phyloP scores from a whole-genome alignment of 2,797 vertebrate species.

The Moxostoma hubbsi region DNA sequence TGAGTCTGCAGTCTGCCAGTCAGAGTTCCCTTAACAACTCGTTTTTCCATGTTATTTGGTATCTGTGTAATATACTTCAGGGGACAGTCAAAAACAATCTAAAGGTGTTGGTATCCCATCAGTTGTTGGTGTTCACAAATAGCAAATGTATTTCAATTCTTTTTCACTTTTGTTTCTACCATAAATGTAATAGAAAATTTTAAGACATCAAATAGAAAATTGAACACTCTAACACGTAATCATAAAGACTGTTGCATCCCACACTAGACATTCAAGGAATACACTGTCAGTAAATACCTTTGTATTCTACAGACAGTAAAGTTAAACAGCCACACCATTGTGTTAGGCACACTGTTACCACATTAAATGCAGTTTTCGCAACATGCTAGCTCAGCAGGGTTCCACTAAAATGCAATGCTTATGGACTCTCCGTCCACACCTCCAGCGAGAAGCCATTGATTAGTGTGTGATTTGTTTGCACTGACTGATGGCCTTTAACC shows the following conservation, averaged over 20 bases:
- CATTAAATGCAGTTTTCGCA: constrained; percentile 38
- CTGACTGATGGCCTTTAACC: constrained; percentile 81
- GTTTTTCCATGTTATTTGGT: constrained; percentile 48
- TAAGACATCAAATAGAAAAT: neutral
- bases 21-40: constrained; percentile 51
- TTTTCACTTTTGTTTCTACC: neutral
- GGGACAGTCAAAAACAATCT: constrained; percentile 17
- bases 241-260: constrained; percentile 2
- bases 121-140: constrained; percentile 11
- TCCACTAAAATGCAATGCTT: constrained; percentile 58
- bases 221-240: neutral
- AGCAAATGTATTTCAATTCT: neutral
- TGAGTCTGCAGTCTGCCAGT: constrained; percentile 37
- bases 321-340: constrained; percentile 25
- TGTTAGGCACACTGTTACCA: constrained; percentile 37
- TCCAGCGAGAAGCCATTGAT: constrained; percentile 79
- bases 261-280: constrained; percentile 21
- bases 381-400: constrained; percentile 61
- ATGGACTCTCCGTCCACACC: constrained; percentile 69
- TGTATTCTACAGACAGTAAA: constrained; percentile 6
- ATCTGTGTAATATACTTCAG: constrained; percentile 42
- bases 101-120: constrained; percentile 22
- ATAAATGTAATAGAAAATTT: constrained; percentile 4
- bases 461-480: constrained; percentile 85
- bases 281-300: constrained; percentile 27